Percentiles rank a stretch among this genome's conserved stretches.
phyloP scores from a whole-genome alignment of 2,113 vertebrate genomes.

The Ranitomeya imitator region DNA sequence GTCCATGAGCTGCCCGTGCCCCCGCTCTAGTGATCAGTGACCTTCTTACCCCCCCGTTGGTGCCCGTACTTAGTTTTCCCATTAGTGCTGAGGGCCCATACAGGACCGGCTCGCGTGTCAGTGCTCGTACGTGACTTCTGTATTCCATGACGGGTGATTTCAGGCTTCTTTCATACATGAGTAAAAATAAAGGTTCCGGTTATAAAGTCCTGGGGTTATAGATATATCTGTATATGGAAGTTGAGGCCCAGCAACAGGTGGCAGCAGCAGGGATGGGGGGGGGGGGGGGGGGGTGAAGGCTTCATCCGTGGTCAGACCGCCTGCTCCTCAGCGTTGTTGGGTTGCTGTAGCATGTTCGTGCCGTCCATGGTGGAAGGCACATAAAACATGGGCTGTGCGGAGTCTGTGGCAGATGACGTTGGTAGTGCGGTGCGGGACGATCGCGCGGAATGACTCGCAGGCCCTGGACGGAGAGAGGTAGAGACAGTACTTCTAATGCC shows the following conservation, averaged over 20 bases:
- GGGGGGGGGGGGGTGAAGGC: neutral
- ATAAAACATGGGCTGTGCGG: neutral
- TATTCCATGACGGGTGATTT: neutral
- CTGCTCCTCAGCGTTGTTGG: neutral
- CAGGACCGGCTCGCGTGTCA: neutral
- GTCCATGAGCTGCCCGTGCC: neutral
- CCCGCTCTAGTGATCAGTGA: too few relatives aligned
- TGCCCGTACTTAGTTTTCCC: neutral
- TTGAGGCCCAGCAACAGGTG: neutral
- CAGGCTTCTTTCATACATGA: neutral
- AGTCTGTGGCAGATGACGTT: neutral
- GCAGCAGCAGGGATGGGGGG: neutral
- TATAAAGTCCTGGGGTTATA: neutral
- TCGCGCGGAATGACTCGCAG: neutral
- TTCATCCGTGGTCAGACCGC: neutral
- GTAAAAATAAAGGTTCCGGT: neutral
- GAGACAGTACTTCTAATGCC: neutral
- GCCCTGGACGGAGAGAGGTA: slow-evolving; percentile 43
- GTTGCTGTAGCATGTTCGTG: neutral
- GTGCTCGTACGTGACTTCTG: neutral
- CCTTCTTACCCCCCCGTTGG: neutral
- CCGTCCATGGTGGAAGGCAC: slow-evolving; percentile 7
- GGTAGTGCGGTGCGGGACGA: neutral
- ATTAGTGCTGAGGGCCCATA: neutral
- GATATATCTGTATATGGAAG: too few relatives aligned